Conservation (phyloP, 2,113 vertebrate genomes). For the Genyomyrus donnyi region DNA sequence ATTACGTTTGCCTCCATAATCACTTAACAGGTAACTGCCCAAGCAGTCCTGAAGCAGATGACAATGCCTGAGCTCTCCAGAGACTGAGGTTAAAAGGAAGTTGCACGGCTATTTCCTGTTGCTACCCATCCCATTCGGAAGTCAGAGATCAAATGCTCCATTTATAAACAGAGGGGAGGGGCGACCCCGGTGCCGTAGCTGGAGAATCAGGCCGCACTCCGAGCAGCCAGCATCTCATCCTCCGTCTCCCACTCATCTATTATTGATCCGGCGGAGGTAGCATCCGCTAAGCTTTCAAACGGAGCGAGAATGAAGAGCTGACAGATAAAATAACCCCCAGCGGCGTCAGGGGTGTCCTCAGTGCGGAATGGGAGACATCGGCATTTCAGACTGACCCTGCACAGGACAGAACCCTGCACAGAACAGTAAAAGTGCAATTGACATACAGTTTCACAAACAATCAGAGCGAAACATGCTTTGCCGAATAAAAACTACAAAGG, state of each 20-base stretch:
- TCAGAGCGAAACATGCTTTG: neutral
- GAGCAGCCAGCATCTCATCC: neutral
- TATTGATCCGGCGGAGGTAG: neutral
- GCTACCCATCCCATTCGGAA: neutral
- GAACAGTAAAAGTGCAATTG: neutral
- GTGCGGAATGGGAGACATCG: neutral
- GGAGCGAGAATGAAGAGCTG: neutral
- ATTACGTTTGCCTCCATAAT: neutral
- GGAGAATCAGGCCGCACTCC: neutral
- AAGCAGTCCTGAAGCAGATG: neutral
- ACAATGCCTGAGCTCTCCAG: neutral
- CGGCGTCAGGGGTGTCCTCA: neutral
- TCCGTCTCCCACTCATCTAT: neutral
- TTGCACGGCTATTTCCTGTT: neutral
- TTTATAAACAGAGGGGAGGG: neutral
- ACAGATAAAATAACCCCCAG: neutral
- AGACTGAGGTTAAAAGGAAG: neutral
- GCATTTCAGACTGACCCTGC: neutral
- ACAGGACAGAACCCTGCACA: neutral
- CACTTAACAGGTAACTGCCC: neutral
- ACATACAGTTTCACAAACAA: neutral
- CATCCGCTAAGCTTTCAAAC: slow-evolving; percentile 12
- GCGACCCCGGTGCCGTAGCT: neutral
- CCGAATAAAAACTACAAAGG: neutral
- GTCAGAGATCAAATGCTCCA: neutral